These are phyloP conservation scores for Coracias cyanogaster DNA, from an alignment of 2,797 vertebrate genomes.

Conservation along the genomic window DNA sequence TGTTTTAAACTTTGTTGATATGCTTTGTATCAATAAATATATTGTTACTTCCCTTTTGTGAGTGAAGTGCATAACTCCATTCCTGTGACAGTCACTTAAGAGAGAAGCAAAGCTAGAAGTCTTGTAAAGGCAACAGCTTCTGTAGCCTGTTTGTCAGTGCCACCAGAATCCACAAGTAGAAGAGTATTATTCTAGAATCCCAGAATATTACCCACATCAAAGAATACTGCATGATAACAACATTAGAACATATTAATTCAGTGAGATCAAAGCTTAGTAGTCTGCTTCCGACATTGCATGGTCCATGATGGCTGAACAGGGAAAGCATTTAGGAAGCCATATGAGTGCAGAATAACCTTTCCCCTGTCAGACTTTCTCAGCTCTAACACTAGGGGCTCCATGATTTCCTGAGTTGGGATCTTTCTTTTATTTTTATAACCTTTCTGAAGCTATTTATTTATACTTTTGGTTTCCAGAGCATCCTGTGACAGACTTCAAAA, in stretches of 20 bases:
- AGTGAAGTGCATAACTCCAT: no score
- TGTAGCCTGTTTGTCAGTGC: not conserved
- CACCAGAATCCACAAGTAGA: not conserved
- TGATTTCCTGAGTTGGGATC: not conserved
- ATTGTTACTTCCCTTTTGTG: no score
- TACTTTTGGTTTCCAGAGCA: not conserved
- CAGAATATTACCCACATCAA: not conserved
- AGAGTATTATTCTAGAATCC: not conserved
- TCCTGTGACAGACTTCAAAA: not conserved
- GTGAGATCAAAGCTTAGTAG: not conserved
- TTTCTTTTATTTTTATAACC: not conserved
- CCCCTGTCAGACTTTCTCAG: not conserved
- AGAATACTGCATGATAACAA: not conserved
- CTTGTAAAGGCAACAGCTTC: not conserved
- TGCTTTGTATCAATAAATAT: no score
- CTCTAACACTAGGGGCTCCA: not conserved
- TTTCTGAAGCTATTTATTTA: not conserved
- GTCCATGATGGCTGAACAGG: not conserved
- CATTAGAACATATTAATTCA: not conserved
- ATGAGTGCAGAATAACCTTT: not conserved
- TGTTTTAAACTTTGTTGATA: no score
- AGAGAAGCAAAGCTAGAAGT: not conserved
- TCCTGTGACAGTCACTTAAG: no score
- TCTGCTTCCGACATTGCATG: not conserved
- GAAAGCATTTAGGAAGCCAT: not conserved